phyloP scores from a whole-genome alignment of 2,797 vertebrate genomes.

The Arctocebus calabarensis region DNA sequence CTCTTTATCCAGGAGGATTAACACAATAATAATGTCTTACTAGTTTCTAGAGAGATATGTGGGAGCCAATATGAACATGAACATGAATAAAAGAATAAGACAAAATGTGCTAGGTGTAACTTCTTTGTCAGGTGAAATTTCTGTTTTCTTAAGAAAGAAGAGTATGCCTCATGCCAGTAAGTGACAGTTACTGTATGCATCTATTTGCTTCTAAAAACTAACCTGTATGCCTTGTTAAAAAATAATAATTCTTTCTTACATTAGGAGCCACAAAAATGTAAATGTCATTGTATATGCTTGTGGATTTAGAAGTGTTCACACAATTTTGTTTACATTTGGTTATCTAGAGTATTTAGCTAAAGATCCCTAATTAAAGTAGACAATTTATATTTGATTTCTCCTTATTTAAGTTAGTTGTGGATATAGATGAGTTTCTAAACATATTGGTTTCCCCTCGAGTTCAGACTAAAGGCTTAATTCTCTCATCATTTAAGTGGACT shows the following conservation, averaged over 20 bases:
- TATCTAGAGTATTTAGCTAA: background rate
- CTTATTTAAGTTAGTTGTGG: background rate
- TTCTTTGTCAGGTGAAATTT: background rate
- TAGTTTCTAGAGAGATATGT: background rate
- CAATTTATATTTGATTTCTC: background rate
- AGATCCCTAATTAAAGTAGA: background rate
- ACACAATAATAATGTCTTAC: background rate
- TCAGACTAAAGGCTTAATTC: background rate
- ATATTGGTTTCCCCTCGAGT: background rate
- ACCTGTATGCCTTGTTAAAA: background rate
- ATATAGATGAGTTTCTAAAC: background rate
- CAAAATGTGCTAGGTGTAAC: background rate
- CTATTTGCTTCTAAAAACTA: background rate
- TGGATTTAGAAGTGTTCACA: background rate
- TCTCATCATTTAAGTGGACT: constrained; percentile 4
- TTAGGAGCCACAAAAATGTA: background rate
- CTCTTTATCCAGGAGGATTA: background rate
- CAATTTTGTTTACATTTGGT: background rate
- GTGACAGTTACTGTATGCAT: background rate
- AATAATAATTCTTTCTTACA: background rate
- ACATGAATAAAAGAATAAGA: background rate
- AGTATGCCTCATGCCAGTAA: background rate
- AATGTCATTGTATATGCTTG: background rate
- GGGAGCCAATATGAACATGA: background rate
- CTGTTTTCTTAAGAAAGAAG: background rate